Evolutionary conservation across 92 coral and sea anemone genomes (phyloP), one percentile per base, ranked within the genome.

Genomic region (Bergia sp.): DNA sequence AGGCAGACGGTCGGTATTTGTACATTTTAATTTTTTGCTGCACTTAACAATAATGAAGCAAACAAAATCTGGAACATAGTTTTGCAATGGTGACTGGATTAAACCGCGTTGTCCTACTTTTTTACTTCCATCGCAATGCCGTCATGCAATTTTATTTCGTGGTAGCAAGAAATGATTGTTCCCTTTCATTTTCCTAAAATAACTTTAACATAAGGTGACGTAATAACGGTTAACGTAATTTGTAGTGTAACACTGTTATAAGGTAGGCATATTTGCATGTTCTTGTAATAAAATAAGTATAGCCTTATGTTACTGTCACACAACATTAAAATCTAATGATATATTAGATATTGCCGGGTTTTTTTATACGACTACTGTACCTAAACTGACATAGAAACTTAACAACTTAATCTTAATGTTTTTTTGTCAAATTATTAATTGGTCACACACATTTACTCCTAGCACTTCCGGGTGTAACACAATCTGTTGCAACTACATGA

Each of bases 1-100:
- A 55, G 85, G 37, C 73, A 57, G 73, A 57, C 37, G 85, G 85
- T 80, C 71, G 69, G 85, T 80, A 80, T 49, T 53, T 39, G 42
- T 15, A 49, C 16, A 6, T 2, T 78, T 78, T 23, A 4, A 1
- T 12, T 49, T 45, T 45, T 49, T 6, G 37, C 66, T 3, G 11
- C 20, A 78, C 39, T 45, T 61, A 61, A 61, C 29, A 18, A 61
- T 61, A 61, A 18, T 61, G 29, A 61, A 0, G 8, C n/a, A 3
- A 61, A 61, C 29, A 61, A 16, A 18, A 12, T 8, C 53, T 47
- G 7, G 53, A 8, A 47, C 29, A 8, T 47, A 47, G 53, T 47
- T 47, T 10, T 57, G 50, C 9, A 57, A 1, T 3, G 65, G 65
- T 57, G 69, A 61, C 69, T 20, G 69, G n/a, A 1, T 61, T 61